phyloP scores from a whole-genome alignment of 2,888 invertebrate species.

The Brachylomia viminalis region DNA sequence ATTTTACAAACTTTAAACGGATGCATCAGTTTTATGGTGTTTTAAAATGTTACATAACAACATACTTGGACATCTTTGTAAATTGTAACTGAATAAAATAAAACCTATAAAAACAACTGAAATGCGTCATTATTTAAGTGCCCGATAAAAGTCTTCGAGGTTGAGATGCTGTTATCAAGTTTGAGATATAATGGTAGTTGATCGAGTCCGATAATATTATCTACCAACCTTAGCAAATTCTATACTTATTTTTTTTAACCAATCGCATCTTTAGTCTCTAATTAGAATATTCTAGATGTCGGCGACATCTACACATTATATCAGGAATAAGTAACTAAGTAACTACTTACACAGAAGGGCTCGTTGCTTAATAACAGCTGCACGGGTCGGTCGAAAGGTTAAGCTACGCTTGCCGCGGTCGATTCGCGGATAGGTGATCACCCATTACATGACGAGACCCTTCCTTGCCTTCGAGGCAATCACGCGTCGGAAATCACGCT shows the following conservation, averaged over 20 bases:
- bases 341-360: neutral
- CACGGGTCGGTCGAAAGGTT: neutral
- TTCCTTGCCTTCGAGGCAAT: too few relatives aligned
- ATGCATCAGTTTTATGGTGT: slow-evolving; percentile 31
- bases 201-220: slow-evolving; percentile 30
- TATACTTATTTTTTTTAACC: neutral
- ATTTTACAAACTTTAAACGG: slow-evolving; percentile 1
- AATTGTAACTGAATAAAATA: slow-evolving; percentile 17
- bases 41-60: slow-evolving; percentile 4
- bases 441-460: neutral
- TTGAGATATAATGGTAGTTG: slow-evolving; percentile 23
- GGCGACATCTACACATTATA: neutral
- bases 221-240: slow-evolving; percentile 7
- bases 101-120: neutral
- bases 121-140: slow-evolving; percentile 39
- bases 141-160: slow-evolving; percentile 19
- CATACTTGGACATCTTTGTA: slow-evolving; percentile 9
- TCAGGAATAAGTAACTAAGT: neutral
- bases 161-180: slow-evolving; percentile 41
- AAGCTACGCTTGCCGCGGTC: neutral
- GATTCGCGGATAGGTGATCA: neutral
- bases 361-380: neutral
- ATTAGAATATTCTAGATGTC: slow-evolving; percentile 14
- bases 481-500: neutral
- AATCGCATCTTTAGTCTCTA: neutral